Conservation (phyloP, 2,113 vertebrate species). For the Motacilla alba region DNA sequence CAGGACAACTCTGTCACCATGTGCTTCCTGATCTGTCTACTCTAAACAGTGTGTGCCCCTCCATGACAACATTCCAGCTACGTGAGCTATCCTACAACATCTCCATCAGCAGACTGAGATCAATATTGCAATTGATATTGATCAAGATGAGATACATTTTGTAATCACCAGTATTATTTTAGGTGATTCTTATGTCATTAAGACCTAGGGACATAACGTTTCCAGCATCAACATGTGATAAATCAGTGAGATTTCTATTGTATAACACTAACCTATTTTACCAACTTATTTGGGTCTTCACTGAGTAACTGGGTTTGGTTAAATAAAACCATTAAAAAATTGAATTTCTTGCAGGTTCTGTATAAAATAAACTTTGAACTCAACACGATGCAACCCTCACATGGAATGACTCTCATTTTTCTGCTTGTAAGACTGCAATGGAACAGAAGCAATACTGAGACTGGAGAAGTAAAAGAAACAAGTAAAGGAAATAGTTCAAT, state of each 20-base stretch:
- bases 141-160: background rate
- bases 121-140: background rate
- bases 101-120: background rate
- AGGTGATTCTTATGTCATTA: background rate
- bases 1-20: background rate
- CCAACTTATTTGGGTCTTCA: background rate
- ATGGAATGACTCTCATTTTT: constrained; percentile 18
- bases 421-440: constrained; percentile 17
- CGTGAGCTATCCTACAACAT: background rate
- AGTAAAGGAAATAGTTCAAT: background rate
- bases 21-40: background rate
- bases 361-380: background rate
- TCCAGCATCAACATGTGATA: background rate
- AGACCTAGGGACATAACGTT: background rate
- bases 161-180: background rate
- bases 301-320: background rate
- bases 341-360: constrained; percentile 39
- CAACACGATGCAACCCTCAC: constrained; percentile 29
- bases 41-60: background rate
- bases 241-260: background rate
- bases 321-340: background rate
- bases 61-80: background rate
- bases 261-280: background rate
- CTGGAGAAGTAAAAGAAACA: background rate
- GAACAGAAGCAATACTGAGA: background rate